These are phyloP conservation scores for Antennarius striatus DNA, from an alignment of 2,113 vertebrate species.

Conservation along the genomic window DNA sequence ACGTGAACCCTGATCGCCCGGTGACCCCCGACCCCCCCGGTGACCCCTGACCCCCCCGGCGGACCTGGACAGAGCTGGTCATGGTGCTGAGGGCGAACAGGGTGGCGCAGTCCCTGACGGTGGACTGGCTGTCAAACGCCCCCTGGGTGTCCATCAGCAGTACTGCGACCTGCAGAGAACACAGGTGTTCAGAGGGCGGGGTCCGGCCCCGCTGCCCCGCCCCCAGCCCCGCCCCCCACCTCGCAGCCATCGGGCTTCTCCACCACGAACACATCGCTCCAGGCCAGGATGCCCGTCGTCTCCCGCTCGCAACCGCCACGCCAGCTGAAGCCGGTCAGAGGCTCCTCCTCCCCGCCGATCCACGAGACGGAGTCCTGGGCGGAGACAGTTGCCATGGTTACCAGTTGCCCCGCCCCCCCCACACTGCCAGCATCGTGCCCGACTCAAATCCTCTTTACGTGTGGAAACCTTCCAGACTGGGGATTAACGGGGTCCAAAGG, in stretches of 20 bases:
- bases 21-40: conserved; percentile 19
- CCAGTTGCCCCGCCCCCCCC: background rate
- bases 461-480: too few relatives aligned
- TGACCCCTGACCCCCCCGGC: background rate
- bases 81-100: conserved; percentile 99
- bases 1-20: background rate
- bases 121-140: conserved; percentile 99
- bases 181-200: too few relatives aligned
- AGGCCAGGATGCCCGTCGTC: conserved; percentile 96
- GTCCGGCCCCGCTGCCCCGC: too few relatives aligned
- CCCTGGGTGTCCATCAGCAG: conserved; percentile 98
- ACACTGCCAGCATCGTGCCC: too few relatives aligned
- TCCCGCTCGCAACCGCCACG: conserved; percentile 96
- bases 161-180: conserved; percentile 86
- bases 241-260: conserved; percentile 90
- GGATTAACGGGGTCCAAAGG: too few relatives aligned
- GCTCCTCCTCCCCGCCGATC: conserved; percentile 91
- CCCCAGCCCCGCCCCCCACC: conserved; percentile 67
- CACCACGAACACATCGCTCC: conserved; percentile 95
- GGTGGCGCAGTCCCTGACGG: conserved; percentile 97
- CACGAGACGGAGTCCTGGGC: conserved; percentile 77
- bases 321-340: conserved; percentile 95
- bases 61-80: conserved; percentile 97
- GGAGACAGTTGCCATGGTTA: conserved; percentile 34
- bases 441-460: too few relatives aligned